Conservation (phyloP, 2,888 invertebrate genomes). For the Rhopalosiphum nymphaeae region DNA sequence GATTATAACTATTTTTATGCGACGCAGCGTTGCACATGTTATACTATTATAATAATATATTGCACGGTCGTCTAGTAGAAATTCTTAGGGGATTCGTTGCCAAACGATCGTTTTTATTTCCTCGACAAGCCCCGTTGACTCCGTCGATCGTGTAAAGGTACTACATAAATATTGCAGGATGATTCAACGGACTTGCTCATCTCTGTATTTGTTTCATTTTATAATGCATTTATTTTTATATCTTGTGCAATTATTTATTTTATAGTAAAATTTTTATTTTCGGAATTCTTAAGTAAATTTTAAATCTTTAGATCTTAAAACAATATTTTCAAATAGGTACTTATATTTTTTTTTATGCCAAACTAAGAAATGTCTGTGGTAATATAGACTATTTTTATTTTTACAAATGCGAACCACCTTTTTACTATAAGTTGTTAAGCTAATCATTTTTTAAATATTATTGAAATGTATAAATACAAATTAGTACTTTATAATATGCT, state of each 20-base stretch:
- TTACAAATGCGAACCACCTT: background rate
- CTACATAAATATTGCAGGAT: background rate
- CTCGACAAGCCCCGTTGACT: background rate
- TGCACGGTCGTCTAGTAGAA: background rate
- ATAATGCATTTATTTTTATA: background rate
- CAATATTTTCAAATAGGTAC: background rate
- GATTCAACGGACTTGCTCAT: background rate
- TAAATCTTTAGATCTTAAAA: background rate
- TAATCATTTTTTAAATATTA: background rate
- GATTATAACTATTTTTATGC: background rate
- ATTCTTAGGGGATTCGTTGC: background rate
- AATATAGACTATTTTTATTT: background rate
- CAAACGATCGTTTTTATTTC: background rate
- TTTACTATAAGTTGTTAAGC: background rate
- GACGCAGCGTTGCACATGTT: background rate
- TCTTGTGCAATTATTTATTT: background rate
- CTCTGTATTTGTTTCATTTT: background rate
- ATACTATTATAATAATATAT: background rate
- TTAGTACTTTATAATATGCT: background rate
- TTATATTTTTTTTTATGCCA: background rate
- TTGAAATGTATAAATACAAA: background rate
- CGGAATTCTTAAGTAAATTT: background rate
- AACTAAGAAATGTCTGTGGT: background rate
- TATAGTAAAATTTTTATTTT: background rate
- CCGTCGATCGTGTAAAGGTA: background rate